Conservation (phyloP, 2,888 invertebrate species). For the Temnothorax ravouxi region DNA sequence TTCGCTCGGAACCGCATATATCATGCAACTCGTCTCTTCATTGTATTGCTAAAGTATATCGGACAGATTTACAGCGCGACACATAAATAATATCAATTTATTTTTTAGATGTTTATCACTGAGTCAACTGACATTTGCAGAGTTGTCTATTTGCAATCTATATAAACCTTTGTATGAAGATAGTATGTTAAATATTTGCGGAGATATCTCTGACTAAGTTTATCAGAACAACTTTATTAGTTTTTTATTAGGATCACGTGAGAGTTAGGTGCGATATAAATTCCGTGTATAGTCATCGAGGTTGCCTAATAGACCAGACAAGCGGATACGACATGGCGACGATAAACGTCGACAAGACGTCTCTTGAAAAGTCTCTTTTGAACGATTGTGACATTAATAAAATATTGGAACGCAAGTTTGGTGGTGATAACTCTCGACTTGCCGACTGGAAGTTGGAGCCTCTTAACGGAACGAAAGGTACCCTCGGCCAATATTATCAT, state of each 20-base stretch:
- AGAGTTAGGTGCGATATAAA: slow-evolving; percentile 49
- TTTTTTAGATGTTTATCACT: slow-evolving; percentile 54
- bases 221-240: slow-evolving; percentile 12
- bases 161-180: background rate
- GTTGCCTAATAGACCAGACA: background rate
- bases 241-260: slow-evolving; percentile 2
- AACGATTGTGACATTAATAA: slow-evolving; percentile 67
- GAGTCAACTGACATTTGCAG: slow-evolving; percentile 30
- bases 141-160: slow-evolving; percentile 41
- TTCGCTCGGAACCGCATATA: slow-evolving; percentile 48
- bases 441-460: slow-evolving; percentile 69
- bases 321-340: slow-evolving; percentile 52
- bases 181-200: slow-evolving; percentile 35
- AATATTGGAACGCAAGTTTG: slow-evolving; percentile 70
- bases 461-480: slow-evolving; percentile 68
- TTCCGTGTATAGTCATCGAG: background rate
- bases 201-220: slow-evolving; percentile 9
- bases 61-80: slow-evolving; percentile 65
- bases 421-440: slow-evolving; percentile 63
- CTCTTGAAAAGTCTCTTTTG: slow-evolving; percentile 43
- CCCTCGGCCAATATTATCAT: slow-evolving; percentile 72
- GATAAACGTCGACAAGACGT: slow-evolving; percentile 51
- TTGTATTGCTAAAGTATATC: slow-evolving; percentile 61
- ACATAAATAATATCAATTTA: slow-evolving; percentile 65
- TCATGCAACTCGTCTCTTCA: slow-evolving; percentile 65